Evolutionary conservation across 2,797 vertebrate genomes (phyloP).

Genomic region (Calcarius lapponicus): DNA sequence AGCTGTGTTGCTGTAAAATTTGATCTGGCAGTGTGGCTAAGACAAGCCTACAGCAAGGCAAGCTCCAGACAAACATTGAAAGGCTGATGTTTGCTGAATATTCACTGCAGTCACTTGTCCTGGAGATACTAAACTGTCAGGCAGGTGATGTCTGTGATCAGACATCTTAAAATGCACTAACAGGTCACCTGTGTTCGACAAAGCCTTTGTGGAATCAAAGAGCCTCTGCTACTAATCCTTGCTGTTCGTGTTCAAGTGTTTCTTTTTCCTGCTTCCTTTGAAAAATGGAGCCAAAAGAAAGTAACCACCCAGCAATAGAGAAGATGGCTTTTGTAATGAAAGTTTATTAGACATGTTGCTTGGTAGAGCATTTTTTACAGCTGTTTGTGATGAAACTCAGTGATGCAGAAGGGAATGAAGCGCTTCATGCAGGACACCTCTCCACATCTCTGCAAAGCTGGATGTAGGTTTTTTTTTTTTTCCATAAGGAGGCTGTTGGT

Average conservation of each 20-base stretch:
- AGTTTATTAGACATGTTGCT: background rate
- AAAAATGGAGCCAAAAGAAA: background rate
- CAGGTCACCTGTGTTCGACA: fast-evolving
- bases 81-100: background rate
- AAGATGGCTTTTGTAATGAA: background rate
- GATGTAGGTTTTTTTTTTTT: background rate
- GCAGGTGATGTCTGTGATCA: background rate
- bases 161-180: background rate
- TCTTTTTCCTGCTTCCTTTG: background rate
- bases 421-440: background rate
- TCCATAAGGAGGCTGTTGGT: background rate
- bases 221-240: background rate
- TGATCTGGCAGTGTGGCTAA: background rate
- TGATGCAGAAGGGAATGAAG: background rate
- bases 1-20: background rate
- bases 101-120: background rate
- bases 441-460: background rate
- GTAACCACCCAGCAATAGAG: background rate
- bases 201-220: background rate
- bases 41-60: background rate
- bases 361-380: background rate
- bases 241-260: background rate
- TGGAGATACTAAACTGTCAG: background rate
- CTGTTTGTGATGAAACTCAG: background rate
- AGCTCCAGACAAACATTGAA: background rate